Evolutionary conservation across 2,797 vertebrate genomes (phyloP).

Genomic region (Phrynocephalus forsythii): DNA sequence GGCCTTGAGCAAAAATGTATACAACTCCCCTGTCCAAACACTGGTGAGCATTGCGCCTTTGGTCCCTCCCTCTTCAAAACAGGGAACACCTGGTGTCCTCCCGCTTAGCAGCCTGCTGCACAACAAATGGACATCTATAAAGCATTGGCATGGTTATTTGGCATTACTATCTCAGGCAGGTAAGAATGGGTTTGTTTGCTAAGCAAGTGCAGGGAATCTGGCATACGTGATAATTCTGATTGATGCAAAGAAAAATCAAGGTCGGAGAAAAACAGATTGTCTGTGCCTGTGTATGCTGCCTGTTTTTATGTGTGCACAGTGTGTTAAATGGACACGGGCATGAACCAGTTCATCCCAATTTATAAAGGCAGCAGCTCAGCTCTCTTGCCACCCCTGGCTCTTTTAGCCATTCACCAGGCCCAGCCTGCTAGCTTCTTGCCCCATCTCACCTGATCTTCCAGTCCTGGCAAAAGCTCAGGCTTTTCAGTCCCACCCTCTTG

Average conservation of each 20-base stretch:
- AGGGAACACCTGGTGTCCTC: not conserved
- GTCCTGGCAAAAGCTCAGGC: too few species aligned
- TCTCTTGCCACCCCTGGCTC: too few species aligned
- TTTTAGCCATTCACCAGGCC: too few species aligned
- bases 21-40: fast-evolving
- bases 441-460: too few species aligned
- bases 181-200: not conserved
- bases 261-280: not conserved
- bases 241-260: not conserved
- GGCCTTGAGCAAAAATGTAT: not conserved
- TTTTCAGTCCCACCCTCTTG: too few species aligned
- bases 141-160: not conserved
- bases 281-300: not conserved
- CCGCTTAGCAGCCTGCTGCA: not conserved
- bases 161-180: not conserved
- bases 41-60: not conserved
- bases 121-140: not conserved
- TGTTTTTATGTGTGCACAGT: not conserved
- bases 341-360: too few species aligned
- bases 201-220: not conserved
- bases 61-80: not conserved
- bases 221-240: not conserved
- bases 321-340: too few species aligned
- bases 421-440: too few species aligned
- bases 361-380: too few species aligned